These are phyloP conservation scores for Microcebus lehilahytsara DNA, from an alignment of 2,113 vertebrate species.

Conservation along the genomic window DNA sequence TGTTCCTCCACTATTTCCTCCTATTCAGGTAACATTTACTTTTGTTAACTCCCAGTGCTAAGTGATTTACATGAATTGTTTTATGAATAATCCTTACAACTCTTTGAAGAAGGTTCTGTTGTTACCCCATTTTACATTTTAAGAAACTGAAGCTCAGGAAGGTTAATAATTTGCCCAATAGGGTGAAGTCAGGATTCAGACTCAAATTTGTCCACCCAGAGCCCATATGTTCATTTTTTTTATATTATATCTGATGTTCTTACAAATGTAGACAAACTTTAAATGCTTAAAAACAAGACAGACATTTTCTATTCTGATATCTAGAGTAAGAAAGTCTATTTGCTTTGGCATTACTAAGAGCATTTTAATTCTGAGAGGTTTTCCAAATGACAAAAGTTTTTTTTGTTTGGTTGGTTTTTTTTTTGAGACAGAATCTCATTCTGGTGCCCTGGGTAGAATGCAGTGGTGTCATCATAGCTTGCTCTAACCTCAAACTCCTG, in stretches of 20 bases:
- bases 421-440: too few relatives aligned
- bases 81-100: neutral
- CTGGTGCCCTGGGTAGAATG: too few relatives aligned
- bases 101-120: slow-evolving; percentile 4
- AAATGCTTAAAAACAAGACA: neutral
- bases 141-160: neutral
- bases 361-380: neutral
- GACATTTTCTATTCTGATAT: neutral
- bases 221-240: neutral
- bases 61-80: neutral
- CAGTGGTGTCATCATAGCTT: too few relatives aligned
- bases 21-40: slow-evolving; percentile 19
- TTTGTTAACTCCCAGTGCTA: neutral
- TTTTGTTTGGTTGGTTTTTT: neutral
- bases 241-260: neutral
- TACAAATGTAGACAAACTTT: neutral
- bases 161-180: neutral
- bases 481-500: too few relatives aligned
- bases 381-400: neutral
- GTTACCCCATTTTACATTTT: neutral
- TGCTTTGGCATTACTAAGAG: slow-evolving; percentile 10
- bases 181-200: neutral
- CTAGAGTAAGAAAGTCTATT: neutral
- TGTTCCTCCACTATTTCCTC: slow-evolving; percentile 4
- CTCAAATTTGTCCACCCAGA: neutral